phyloP scores from a whole-genome alignment of 2,888 invertebrate genomes.

The Eledona agricola region DNA sequence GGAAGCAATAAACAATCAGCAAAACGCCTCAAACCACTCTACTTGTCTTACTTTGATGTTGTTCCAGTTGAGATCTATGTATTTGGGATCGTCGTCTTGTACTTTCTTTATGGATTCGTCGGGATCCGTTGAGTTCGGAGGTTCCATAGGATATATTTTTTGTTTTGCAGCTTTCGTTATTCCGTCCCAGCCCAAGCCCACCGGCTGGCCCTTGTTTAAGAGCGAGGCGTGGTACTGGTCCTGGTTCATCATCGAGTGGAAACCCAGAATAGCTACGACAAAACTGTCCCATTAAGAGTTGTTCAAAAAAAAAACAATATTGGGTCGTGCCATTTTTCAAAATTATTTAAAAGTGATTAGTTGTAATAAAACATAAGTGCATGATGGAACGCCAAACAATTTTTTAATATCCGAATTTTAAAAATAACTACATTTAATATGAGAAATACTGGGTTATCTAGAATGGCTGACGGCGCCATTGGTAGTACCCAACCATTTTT shows the following conservation, averaged over 20 bases:
- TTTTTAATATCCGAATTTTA: too few species aligned
- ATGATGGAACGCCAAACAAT: too few species aligned
- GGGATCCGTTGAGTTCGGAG: slow-evolving; percentile 95
- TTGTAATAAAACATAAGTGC: too few species aligned
- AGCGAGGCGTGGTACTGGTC: slow-evolving; percentile 98
- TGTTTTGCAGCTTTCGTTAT: slow-evolving; percentile 93
- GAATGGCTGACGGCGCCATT: too few species aligned
- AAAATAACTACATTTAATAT: too few species aligned
- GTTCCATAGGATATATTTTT: slow-evolving; percentile 92
- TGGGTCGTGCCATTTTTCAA: not conserved
- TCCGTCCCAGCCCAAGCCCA: slow-evolving; percentile 92
- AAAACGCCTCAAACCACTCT: slow-evolving; percentile 5
- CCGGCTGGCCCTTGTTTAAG: slow-evolving; percentile 89
- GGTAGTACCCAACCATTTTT: too few species aligned
- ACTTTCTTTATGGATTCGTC: slow-evolving; percentile 92
- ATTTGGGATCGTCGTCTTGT: slow-evolving; percentile 85
- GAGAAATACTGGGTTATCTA: too few species aligned
- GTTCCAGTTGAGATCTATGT: slow-evolving; percentile 97
- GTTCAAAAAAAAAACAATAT: slow-evolving; percentile 48
- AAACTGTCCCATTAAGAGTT: too few species aligned
- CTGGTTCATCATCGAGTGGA: slow-evolving; percentile 99
- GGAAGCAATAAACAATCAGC: slow-evolving; percentile 55
- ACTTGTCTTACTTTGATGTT: slow-evolving; percentile 93
- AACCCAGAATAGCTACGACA: slow-evolving; percentile 97
- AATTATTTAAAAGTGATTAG: too few species aligned